phyloP scores from a whole-genome alignment of 2,113 vertebrate genomes.

The Pyxicephalus adspersus region DNA sequence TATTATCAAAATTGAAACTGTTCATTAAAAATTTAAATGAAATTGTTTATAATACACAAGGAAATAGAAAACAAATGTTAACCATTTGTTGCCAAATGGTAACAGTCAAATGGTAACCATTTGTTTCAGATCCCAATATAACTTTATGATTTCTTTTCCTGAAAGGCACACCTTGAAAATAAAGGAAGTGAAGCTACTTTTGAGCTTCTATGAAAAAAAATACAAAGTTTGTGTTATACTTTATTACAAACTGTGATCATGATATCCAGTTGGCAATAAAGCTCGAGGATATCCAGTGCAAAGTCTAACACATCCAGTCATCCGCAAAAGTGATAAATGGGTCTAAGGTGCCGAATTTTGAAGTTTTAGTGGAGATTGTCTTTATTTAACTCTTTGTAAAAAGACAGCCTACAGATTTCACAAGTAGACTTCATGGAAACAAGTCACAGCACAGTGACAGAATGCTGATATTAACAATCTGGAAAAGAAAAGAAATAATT shows the following conservation, averaged over 20 bases:
- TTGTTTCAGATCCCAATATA: too few relatives aligned
- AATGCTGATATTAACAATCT: background rate
- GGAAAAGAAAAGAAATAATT: background rate
- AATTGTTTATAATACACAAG: too few relatives aligned
- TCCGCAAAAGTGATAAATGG: slow-evolving; percentile 6
- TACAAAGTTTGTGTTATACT: slow-evolving; percentile 25
- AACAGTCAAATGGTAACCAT: too few relatives aligned
- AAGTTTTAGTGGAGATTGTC: background rate
- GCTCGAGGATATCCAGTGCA: slow-evolving; percentile 33
- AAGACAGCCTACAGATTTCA: background rate
- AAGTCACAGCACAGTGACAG: background rate
- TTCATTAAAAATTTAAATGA: too few relatives aligned
- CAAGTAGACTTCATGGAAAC: background rate
- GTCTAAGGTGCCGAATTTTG: slow-evolving; percentile 7
- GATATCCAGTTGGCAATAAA: slow-evolving; percentile 10
- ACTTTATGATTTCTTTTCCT: too few relatives aligned
- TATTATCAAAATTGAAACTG: too few relatives aligned
- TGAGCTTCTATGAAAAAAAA: slow-evolving; percentile 27
- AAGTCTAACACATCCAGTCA: background rate
- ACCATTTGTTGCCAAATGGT: too few relatives aligned
- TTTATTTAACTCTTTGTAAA: background rate
- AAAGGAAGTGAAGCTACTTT: background rate
- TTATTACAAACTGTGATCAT: slow-evolving; percentile 42
- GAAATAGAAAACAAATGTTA: too few relatives aligned
- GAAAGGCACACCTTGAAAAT: background rate